A percentile compares a stretch with the other conserved stretches of the same genome.
Conservation (phyloP, 2,888 invertebrate species). For the Drosophila lutescens region DNA sequence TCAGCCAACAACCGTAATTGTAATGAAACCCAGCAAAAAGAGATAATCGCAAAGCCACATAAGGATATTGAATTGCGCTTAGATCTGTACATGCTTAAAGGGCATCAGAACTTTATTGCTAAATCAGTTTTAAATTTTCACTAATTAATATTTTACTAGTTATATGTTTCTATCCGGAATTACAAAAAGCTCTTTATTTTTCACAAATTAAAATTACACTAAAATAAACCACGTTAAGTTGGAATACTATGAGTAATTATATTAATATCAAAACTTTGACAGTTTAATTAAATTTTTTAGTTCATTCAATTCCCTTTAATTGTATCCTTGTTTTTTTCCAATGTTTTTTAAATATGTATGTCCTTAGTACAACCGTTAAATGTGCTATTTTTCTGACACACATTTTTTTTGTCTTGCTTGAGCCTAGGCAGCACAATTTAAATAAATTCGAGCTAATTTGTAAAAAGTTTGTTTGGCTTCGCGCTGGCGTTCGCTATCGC, state of each 20-base stretch:
- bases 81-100: no score
- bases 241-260: no score
- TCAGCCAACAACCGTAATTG: slow-evolving; percentile 16
- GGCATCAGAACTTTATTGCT: no score
- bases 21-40: slow-evolving; percentile 22
- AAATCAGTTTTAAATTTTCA: no score
- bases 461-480: slow-evolving; percentile 66
- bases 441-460: slow-evolving; percentile 74
- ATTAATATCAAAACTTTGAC: no score
- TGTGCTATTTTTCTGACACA: slow-evolving; percentile 58
- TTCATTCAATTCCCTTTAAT: not conserved
- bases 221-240: no score
- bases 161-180: no score
- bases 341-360: not conserved
- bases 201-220: no score
- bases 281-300: not conserved
- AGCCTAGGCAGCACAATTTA: slow-evolving; percentile 68
- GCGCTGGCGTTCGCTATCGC: slow-evolving; percentile 27
- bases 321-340: not conserved
- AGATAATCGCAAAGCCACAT: slow-evolving; percentile 5
- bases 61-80: not conserved
- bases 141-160: no score
- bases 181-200: no score
- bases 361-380: slow-evolving; percentile 30
- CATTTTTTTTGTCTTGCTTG: slow-evolving; percentile 30